phyloP scores from a whole-genome alignment of 2,113 vertebrate species.

The Rafetus swinhoei region DNA sequence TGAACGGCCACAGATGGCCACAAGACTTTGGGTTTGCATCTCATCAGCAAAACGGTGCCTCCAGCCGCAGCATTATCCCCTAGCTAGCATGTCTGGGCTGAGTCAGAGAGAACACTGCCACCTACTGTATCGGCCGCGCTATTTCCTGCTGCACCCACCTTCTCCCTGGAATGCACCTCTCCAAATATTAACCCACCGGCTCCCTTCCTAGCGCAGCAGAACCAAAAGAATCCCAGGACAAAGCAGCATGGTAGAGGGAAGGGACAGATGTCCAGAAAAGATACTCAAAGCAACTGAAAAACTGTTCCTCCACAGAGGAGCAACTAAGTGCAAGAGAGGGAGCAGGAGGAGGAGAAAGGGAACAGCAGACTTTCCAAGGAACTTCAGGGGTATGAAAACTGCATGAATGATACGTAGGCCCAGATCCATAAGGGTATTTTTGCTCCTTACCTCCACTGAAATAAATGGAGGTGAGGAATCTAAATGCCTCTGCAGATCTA shows the following conservation, averaged over 20 bases:
- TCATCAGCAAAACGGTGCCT: neutral
- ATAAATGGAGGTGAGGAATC: neutral
- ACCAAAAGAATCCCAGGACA: rapidly evolving
- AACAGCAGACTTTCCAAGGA: neutral
- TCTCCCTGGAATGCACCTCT: neutral
- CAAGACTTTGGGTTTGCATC: neutral
- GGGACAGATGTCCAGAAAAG: neutral
- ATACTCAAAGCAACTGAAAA: rapidly evolving
- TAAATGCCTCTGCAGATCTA: neutral
- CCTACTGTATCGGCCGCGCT: neutral
- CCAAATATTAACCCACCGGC: rapidly evolving
- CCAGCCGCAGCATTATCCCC: neutral
- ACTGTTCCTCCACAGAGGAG: rapidly evolving
- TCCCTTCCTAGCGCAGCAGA: rapidly evolving
- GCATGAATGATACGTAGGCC: rapidly evolving
- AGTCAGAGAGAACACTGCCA: neutral
- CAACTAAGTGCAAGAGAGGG: rapidly evolving
- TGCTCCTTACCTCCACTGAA: neutral
- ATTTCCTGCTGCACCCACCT: rapidly evolving
- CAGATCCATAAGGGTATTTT: neutral
- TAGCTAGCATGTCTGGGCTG: rapidly evolving
- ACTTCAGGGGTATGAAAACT: neutral
- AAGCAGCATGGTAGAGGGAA: rapidly evolving
- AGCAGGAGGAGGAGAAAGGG: neutral
- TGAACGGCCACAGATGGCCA: rapidly evolving